Evolutionary conservation across 1,140 invertebrate species (phyloP).

Genomic region (Pseudomyrmex flavicornis): DNA sequence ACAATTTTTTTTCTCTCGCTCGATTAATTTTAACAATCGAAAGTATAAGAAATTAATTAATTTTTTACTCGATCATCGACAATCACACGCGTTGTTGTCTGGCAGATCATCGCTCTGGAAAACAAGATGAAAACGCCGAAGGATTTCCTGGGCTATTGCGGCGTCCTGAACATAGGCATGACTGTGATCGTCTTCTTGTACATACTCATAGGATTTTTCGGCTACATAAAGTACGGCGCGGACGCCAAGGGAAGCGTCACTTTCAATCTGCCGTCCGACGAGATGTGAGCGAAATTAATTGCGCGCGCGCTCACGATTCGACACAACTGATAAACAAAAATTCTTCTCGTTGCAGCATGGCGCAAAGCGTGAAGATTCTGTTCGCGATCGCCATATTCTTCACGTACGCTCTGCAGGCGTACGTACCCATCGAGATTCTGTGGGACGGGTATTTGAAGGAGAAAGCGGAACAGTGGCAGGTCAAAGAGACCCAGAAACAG

Average conservation of each 20-base stretch:
- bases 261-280: conserved; percentile 88
- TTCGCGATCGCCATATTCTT: conserved; percentile 96
- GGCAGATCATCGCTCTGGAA: conserved; percentile 92
- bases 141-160: conserved; percentile 89
- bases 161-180: conserved; percentile 93
- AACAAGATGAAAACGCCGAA: conserved; percentile 94
- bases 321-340: background rate
- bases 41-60: background rate
- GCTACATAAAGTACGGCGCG: conserved; percentile 92
- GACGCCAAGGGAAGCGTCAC: conserved; percentile 89
- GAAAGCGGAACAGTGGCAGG: conserved; percentile 82
- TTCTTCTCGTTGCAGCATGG: conserved; percentile 86
- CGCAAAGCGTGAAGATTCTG: conserved; percentile 92
- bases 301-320: background rate
- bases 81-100: conserved; percentile 17
- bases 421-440: conserved; percentile 96
- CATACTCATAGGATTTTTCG: conserved; percentile 91
- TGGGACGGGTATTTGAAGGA: conserved; percentile 91
- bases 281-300: conserved; percentile 59
- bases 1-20: background rate
- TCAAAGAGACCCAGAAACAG: too few relatives aligned
- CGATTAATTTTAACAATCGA: background rate
- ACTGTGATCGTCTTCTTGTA: conserved; percentile 90
- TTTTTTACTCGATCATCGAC: background rate
- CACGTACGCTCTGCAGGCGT: conserved; percentile 96